Percentiles rank a stretch among this genome's conserved stretches.
These are phyloP conservation scores for Altica lythri DNA, from an alignment of 2,888 invertebrate species.

Conservation along the genomic window DNA sequence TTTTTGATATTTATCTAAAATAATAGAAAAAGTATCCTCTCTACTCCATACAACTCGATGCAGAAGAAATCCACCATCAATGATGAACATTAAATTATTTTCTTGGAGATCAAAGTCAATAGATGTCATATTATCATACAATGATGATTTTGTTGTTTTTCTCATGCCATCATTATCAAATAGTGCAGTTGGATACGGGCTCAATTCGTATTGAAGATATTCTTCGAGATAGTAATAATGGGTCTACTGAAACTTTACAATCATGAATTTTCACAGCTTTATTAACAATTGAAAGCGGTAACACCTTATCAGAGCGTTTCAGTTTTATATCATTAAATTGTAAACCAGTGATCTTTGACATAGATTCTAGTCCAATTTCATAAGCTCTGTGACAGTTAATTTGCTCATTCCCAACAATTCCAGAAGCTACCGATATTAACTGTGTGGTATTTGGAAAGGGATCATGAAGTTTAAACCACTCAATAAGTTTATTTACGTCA, in stretches of 20 bases:
- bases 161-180: no score
- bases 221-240: no score
- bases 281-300: conserved; percentile 41
- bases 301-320: conserved; percentile 44
- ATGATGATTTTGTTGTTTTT: no score
- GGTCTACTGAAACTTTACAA: no score
- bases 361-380: conserved; percentile 42
- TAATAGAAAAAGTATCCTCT: no score
- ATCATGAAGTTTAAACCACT: conserved; percentile 42
- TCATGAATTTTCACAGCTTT: conserved; percentile 42
- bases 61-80: conserved; percentile 44
- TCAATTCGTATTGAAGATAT: no score
- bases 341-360: conserved; percentile 41
- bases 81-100: conserved; percentile 34
- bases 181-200: no score
- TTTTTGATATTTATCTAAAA: conserved; percentile 36
- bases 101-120: conserved; percentile 20
- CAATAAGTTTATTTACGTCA: conserved; percentile 42
- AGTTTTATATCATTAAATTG: conserved; percentile 44
- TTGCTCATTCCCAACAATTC: conserved; percentile 42
- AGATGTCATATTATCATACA: conserved; percentile 29
- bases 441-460: conserved; percentile 44
- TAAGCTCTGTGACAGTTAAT: conserved; percentile 46
- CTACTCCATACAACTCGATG: no score
- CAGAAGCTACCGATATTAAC: conserved; percentile 43